Base-by-base conservation (phyloP, 1,140 invertebrate genomes). In the Paracyclopina nana region DNA sequence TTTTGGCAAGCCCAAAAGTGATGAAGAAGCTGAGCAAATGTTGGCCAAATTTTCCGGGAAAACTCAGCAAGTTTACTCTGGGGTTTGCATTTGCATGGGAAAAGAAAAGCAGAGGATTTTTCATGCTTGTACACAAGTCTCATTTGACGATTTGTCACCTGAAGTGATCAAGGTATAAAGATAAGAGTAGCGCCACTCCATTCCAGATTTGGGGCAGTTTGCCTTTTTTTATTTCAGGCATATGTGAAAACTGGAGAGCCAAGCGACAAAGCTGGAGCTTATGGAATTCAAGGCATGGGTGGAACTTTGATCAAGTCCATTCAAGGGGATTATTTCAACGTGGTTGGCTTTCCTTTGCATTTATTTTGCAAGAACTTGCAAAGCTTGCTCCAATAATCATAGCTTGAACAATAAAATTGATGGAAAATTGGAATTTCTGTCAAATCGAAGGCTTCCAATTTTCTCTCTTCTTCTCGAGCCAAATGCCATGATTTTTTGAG, bases 261-360 rank as follows among this genome's bases (percentile, higher is more conserved):
- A 9, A 52, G 34, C 65, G 84, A 86, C 61, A 92, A 91, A 71
- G 88, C 88, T 53, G 90, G 92, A 22, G 80, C 75, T 0, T 98
- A 96, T 69, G 90, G 85, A 5, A 84, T 95, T 54, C 87, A 96
- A 70, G 83, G 79, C 3, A 62, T 79, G 14, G 91, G 87, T 20
- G 81, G 80, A 3, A 81, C 78, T 38, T 68, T 98, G 27, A 75
- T 97, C 9, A 74, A 82, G 60, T 72, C 74, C 60, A 79, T 98
- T 34, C 71, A 81, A 57, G 92, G 92, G 4, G 87, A 94, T 63
- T 90, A 77, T 64, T 90, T 79, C 64, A 94, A 84, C 59, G 84
- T 97, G 3, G 79, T 94, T 59, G 92, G 92, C 0, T 72, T 97
- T 56, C 92, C 92, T 6, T 57, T 96, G 3, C 78, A 84, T 65